phyloP scores from a whole-genome alignment of 1,140 invertebrate genomes.

The Drosophila sproati region DNA sequence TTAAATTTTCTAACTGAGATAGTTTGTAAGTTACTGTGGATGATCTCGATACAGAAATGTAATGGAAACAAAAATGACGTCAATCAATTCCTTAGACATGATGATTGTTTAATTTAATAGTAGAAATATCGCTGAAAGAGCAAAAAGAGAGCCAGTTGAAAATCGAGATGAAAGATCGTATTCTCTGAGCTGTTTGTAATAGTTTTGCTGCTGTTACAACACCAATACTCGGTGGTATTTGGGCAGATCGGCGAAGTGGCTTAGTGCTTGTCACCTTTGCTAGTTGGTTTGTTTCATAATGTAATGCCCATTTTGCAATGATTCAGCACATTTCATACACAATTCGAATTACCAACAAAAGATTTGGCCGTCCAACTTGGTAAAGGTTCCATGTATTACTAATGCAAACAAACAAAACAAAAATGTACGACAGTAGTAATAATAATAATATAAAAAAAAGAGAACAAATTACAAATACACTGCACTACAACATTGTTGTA shows the following conservation, averaged over 20 bases:
- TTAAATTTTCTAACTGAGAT: too few relatives aligned
- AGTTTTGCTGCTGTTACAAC: conserved; percentile 10
- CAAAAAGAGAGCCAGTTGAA: too few relatives aligned
- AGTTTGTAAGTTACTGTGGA: too few relatives aligned
- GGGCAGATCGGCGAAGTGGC: conserved; percentile 6
- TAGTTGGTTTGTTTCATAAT: conserved; percentile 40
- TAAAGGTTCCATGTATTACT: background rate
- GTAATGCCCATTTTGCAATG: conserved; percentile 4
- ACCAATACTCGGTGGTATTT: background rate
- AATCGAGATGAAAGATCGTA: background rate
- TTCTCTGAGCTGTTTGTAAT: background rate
- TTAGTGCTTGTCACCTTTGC: conserved; percentile 34
- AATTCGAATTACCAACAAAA: conserved; percentile 8
- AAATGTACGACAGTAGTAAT: background rate
- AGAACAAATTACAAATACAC: conserved; percentile 5
- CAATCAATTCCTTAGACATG: too few relatives aligned
- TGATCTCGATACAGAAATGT: too few relatives aligned
- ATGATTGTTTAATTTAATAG: too few relatives aligned
- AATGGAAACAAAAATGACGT: too few relatives aligned
- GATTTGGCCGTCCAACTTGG: conserved; percentile 18
- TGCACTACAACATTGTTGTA: background rate
- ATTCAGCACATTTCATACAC: conserved; percentile 13
- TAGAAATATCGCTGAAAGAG: too few relatives aligned
- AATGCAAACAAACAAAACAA: background rate
- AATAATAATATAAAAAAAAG: background rate